Evolutionary conservation across 30 jellyfish, hydroid and myxozoan genomes (phyloP), one percentile per base, ranked within the genome.

Genomic region (Morbakka virulenta): DNA sequence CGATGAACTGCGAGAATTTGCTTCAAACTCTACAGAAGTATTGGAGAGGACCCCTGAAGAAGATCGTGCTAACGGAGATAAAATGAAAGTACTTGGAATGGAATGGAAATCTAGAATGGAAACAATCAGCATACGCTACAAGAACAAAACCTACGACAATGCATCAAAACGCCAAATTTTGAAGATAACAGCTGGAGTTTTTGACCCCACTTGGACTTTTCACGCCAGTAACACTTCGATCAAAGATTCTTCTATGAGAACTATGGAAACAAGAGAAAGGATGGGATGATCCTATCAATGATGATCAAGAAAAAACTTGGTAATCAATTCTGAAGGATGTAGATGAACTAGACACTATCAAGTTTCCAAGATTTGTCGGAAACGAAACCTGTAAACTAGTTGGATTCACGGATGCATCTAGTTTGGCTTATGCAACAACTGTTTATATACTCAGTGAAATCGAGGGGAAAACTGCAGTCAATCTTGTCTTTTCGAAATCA

Each of bases 231-330:
- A 53, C 83, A 4, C 29, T 52, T 11, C 29, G 62, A 28, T 13
- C 35, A 25, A 27, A 61, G 35, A 29, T 76, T 23, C 35, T 52
- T 33, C 85, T 76, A 9, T 66, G 62, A 76, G 63, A 76, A 21
- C 67, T 76, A 22, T 76, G 87, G 87, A 62, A 9, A n/a, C 22
- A 27, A 33, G 62, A 76, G 17, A 53, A 26, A 24, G 83, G 47
- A 1, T 76, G 87, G 87, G 87, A 76, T 35, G 85, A 76, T 0
- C 64, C n/a, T n/a, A n/a, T n/a, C n/a, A n/a, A n/a, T n/a, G n/a
- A n/a, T n/a, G n/a, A n/a, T n/a, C n/a, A n/a, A n/a, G n/a, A n/a
- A n/a, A n/a, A n/a, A n/a, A n/a, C n/a, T n/a, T 57, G 87, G 85
- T 27, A 32, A 23, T 20, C 57, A 28, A 3, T 76, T 2, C 30